Base-by-base conservation (phyloP, 2,888 invertebrate species). In the Allolobophora icterica region DNA sequence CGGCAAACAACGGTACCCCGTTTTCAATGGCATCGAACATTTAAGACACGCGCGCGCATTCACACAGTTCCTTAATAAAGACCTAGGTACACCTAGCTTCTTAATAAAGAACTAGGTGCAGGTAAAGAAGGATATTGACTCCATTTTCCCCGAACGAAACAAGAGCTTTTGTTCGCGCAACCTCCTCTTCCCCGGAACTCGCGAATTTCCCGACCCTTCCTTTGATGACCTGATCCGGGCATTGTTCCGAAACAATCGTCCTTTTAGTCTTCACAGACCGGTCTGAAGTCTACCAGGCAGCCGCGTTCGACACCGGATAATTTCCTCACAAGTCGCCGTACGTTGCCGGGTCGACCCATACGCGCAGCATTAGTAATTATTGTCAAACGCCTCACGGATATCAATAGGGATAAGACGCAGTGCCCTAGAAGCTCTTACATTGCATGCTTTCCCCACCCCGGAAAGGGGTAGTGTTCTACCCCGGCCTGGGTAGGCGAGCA, bases 321-420 rank as follows among this genome's bases (percentile, higher is more conserved):
- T 71, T 71, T 71, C 71, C n/a, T 71, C 71, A n/a, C 71, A 71
- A n/a, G 71, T 71, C 6, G 24, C 52, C 71, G 71, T n/a, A 71
- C 5, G 71, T 71, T 24, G 24, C 52, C 71, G 71, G 34, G 83
- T 87, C 87, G 35, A 38, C 87, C 17, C 35, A 35, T 5, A 24
- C 30, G n/a, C 87, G 87, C 87, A 24, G 38, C 87, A 35, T 19
- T 34, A 33, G 87, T 38, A 87, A 87, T 87, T 87, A 87, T 34
- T 35, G 87, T 87, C 87, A 87, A 87, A 87, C 35, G 87, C 87
- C 35, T 87, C 21, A 17, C 35, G 35, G n/a, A 87, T n/a, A 87
- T 87, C 87, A 87, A 87, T 87, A 34, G 87, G 38, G 3, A 5
- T n/a, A 71, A 6, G 71, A 71, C 6, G 71, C n/a, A 17, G 0